Conservation (phyloP, 1,140 invertebrate genomes). For the Drosophila pandora region DNA sequence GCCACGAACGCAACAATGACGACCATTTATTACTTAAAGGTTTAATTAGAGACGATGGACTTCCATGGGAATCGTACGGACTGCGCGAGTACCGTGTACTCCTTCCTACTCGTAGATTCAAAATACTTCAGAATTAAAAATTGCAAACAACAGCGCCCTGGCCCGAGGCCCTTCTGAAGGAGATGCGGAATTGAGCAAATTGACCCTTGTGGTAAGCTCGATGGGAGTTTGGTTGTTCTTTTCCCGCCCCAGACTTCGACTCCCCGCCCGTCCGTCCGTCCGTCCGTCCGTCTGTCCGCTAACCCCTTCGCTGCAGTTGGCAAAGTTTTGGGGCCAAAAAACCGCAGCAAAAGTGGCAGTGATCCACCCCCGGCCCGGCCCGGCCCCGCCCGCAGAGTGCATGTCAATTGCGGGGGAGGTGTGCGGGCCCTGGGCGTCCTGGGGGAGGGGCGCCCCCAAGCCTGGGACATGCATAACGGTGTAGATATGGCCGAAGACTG, state of each 20-base stretch:
- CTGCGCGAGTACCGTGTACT: neutral
- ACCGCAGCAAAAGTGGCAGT: conserved; percentile 57
- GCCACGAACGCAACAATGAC: neutral
- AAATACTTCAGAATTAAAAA: neutral
- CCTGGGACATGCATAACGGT: conserved; percentile 36
- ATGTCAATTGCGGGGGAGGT: conserved; percentile 22
- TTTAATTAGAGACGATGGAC: neutral
- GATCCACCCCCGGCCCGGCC: neutral
- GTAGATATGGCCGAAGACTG: conserved; percentile 14
- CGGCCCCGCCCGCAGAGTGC: conserved; percentile 32
- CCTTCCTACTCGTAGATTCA: neutral
- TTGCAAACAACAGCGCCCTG: neutral
- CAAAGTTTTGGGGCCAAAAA: conserved; percentile 41
- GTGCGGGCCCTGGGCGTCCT: neutral
- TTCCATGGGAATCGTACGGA: too few species aligned
- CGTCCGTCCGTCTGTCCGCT: too few species aligned
- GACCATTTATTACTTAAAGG: neutral
- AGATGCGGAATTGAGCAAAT: conserved; percentile 26
- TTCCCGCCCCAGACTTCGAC: neutral
- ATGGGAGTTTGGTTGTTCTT: conserved; percentile 41
- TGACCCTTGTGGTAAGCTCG: conserved; percentile 22
- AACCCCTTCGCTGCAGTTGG: conserved; percentile 11
- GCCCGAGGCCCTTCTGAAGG: neutral
- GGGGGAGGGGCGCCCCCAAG: neutral
- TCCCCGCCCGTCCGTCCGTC: too few species aligned